Evolutionary conservation across 30 jellyfish, hydroid and myxozoan genomes (phyloP).

Genomic region (Hydractinia symbiolongicarpus): DNA sequence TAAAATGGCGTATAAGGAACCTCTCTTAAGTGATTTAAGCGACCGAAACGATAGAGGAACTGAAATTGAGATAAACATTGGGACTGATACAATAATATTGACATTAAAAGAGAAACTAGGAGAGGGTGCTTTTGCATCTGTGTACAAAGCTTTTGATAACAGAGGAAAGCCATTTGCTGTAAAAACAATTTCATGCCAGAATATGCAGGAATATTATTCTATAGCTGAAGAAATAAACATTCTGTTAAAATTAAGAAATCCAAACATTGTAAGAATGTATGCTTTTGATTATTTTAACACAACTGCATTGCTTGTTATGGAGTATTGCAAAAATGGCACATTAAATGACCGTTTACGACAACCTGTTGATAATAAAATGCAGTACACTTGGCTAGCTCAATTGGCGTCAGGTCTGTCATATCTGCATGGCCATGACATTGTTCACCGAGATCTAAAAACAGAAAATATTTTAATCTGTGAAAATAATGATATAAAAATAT

Average conservation of each 20-base stretch:
- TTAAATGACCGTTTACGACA: slow-evolving; percentile 21
- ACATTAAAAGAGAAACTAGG: slow-evolving; percentile 34
- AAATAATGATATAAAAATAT: slow-evolving; percentile 37
- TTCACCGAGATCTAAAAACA: slow-evolving; percentile 64
- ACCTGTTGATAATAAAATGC: background rate
- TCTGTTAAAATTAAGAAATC: slow-evolving; percentile 23
- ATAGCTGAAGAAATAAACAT: slow-evolving; percentile 45
- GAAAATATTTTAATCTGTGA: slow-evolving; percentile 40
- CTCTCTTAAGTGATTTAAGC: too few species aligned
- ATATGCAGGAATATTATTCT: background rate
- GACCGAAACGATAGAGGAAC: too few species aligned
- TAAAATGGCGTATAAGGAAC: too few species aligned
- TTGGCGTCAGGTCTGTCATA: slow-evolving; percentile 35
- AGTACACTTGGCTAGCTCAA: slow-evolving; percentile 51
- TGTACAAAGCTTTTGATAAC: slow-evolving; percentile 34
- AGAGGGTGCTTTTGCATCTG: slow-evolving; percentile 58
- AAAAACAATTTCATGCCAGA: slow-evolving; percentile 14
- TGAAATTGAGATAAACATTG: background rate
- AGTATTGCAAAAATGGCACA: slow-evolving; percentile 52
- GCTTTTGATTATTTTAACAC: slow-evolving; percentile 35
- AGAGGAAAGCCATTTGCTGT: slow-evolving; percentile 37
- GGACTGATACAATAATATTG: slow-evolving; percentile 4
- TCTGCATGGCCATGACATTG: slow-evolving; percentile 32
- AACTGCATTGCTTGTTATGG: slow-evolving; percentile 37
- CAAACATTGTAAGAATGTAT: slow-evolving; percentile 32